Base-by-base conservation (phyloP, 2,797 vertebrate species). In the Brachyalestes nurse region DNA sequence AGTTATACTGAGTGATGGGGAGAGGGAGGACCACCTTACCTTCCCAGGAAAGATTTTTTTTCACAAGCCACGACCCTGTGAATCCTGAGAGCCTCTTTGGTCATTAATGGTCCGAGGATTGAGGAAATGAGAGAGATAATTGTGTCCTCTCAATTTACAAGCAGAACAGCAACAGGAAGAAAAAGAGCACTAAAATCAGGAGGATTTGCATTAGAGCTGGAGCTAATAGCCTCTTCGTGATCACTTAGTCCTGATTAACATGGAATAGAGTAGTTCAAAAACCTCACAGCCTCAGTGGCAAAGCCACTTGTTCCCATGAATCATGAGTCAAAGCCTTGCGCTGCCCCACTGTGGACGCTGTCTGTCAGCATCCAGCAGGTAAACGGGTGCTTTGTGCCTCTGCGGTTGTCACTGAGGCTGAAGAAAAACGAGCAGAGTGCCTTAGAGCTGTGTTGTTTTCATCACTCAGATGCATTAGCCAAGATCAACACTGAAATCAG, bases 111-210 rank as follows among this genome's bases (percentile, higher is more conserved):
- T 45, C 17, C 21, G 72, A 42, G 25, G 16, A n/a, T 57, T 67
- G 17, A 51, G 78, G 58, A 78, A 83, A 66, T 83, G 75, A 55
- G 6, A 61, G n/a, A 55, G 21, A 73, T 34, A 55, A 71, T 66
- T 47, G 17, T 6, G 58, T 14, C 42, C 64, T 69, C 47, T 55
- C 58, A 51, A 5, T 51, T 71, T 58, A 47, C 23, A 10, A 42
- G 55, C 38, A 69, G 28, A 57, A 38, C 42, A 66, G 28, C 75
- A 58, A 25, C 55, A 40, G 78, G 72, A 42, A 66, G 71, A 72
- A 28, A 42, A 60, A 13, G 1, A 71, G 34, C 72, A 45, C 70
- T 80, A 64, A 82, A 75, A 80, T 49, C 76, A 1, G 67, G 55
- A 76, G 21, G 38, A 73, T 67, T 65, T 57, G 77, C 80, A 82